Evolutionary conservation across 2,797 vertebrate genomes (phyloP).

Genomic region (Rousettus madagascariensis): DNA sequence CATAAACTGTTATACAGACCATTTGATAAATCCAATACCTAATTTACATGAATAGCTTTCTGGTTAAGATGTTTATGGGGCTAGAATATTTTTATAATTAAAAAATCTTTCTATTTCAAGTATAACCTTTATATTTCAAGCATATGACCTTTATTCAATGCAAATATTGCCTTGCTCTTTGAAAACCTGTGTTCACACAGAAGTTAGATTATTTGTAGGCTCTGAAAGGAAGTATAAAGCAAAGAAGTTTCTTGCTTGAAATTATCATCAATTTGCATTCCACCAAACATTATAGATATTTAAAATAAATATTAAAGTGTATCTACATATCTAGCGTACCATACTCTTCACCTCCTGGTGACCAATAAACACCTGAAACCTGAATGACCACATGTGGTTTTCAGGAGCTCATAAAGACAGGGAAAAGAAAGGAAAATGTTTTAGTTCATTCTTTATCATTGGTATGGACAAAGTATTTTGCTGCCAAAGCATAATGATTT

Average conservation of each 20-base stretch:
- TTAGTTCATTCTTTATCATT: not conserved
- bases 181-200: not conserved
- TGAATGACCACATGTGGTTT: not conserved
- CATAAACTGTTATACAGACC: not conserved
- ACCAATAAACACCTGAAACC: not conserved
- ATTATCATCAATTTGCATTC: not conserved
- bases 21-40: not conserved
- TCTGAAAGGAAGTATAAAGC: not conserved
- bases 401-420: not conserved
- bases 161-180: not conserved
- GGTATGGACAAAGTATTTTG: conserved; percentile 12
- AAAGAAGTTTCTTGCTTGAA: not conserved
- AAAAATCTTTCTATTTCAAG: conserved; percentile 11
- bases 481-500: not conserved
- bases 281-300: not conserved
- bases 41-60: not conserved
- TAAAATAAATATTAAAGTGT: no score
- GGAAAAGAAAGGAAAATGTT: not conserved
- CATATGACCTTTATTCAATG: not conserved
- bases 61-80: not conserved
- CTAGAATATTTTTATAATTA: not conserved
- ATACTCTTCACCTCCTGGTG: not conserved
- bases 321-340: no score
- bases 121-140: not conserved
- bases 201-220: not conserved